A percentile compares a stretch with the other conserved stretches of the same genome.
Conservation (phyloP, 2,797 vertebrate genomes). For the Rhinichthys osculus region DNA sequence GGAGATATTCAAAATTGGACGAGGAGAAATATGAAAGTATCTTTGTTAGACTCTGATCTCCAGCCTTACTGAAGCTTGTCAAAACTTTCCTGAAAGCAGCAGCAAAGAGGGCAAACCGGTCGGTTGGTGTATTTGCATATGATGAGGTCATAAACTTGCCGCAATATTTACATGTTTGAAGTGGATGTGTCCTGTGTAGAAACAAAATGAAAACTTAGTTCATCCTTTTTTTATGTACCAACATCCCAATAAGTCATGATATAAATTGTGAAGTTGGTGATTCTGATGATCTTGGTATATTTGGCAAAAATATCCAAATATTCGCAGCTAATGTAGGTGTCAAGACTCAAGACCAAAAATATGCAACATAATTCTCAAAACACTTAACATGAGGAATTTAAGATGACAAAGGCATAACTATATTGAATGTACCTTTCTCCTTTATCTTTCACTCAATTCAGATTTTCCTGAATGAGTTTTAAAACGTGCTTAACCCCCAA, state of each 20-base stretch:
- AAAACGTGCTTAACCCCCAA: neutral
- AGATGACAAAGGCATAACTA: neutral
- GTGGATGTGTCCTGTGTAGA: neutral
- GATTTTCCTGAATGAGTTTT: neutral
- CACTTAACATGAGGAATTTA: neutral
- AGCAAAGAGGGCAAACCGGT: conserved; percentile 1
- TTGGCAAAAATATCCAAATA: neutral
- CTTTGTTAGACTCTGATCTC: neutral
- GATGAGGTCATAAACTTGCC: conserved; percentile 1
- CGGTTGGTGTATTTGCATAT: conserved; percentile 1
- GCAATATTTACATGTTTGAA: neutral
- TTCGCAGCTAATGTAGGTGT: neutral
- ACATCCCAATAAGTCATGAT: neutral
- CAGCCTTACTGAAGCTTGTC: neutral
- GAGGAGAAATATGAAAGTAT: neutral
- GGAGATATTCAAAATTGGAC: neutral
- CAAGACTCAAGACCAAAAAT: neutral
- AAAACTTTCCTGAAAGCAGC: neutral
- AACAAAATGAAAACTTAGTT: neutral
- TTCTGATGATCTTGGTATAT: neutral
- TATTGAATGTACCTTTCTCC: neutral
- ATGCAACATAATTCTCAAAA: neutral
- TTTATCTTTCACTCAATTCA: neutral
- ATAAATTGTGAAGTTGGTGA: neutral
- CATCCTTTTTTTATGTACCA: neutral